phyloP scores from a whole-genome alignment of 2,888 invertebrate species.

The Scotopteryx bipunctaria region DNA sequence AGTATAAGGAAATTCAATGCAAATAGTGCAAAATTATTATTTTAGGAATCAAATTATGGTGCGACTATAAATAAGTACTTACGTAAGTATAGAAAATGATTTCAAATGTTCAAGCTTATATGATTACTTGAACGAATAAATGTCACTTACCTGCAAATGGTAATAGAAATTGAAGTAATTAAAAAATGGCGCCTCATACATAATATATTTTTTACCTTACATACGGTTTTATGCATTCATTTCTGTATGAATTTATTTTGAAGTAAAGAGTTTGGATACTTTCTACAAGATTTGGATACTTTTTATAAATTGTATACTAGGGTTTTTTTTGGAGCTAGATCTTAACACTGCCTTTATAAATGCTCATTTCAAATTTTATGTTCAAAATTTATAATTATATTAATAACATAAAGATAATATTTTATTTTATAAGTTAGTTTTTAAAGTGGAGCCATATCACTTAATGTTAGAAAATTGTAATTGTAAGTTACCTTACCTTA shows the following conservation, averaged over 20 bases:
- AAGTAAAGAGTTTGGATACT: too few species aligned
- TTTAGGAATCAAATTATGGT: slow-evolving; percentile 19
- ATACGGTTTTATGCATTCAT: too few species aligned
- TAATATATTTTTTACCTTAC: too few species aligned
- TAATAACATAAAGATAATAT: slow-evolving; percentile 31
- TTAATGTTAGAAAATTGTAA: slow-evolving; percentile 61
- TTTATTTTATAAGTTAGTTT: slow-evolving; percentile 40
- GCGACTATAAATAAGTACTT: slow-evolving; percentile 21
- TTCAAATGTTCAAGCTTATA: too few species aligned
- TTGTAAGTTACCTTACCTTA: slow-evolving; percentile 73
- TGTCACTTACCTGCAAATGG: too few species aligned
- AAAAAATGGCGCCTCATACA: too few species aligned
- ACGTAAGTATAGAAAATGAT: neutral
- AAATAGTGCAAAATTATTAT: slow-evolving; percentile 33
- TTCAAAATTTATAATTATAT: slow-evolving; percentile 21
- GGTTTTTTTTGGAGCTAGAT: neutral
- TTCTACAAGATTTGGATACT: neutral
- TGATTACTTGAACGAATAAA: too few species aligned
- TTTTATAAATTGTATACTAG: neutral
- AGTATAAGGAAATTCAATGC: slow-evolving; percentile 22
- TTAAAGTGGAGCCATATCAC: slow-evolving; percentile 77
- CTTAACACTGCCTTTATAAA: slow-evolving; percentile 38
- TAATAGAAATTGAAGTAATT: too few species aligned
- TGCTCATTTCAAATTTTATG: slow-evolving; percentile 28
- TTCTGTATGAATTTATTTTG: too few species aligned